Evolutionary conservation across 2,888 invertebrate genomes (phyloP).

Genomic region (Temnothorax unifasciatus): DNA sequence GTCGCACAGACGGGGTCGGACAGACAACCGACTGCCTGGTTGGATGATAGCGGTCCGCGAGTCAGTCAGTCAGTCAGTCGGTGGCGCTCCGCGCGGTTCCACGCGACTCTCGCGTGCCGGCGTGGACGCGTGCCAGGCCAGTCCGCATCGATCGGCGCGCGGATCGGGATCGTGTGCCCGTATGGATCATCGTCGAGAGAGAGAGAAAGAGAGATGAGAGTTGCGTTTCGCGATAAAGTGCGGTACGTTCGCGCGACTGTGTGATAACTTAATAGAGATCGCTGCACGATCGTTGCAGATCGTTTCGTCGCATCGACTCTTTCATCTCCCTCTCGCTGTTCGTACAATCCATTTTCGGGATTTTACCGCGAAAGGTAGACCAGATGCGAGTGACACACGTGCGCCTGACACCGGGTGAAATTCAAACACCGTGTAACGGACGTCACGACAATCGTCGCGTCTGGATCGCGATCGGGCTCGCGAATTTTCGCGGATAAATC

Average conservation of each 20-base stretch:
- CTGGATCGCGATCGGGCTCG: background rate
- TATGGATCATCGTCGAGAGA: background rate
- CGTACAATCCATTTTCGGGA: background rate
- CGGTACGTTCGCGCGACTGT: background rate
- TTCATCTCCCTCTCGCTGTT: background rate
- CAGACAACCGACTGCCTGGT: constrained; percentile 37
- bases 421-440: background rate
- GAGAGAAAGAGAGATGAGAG: background rate
- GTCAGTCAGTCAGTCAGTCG: constrained; percentile 79
- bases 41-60: constrained; percentile 50
- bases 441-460: background rate
- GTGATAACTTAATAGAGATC: background rate
- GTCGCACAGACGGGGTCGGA: constrained; percentile 43
- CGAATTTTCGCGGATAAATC: constrained; percentile 15
- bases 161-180: constrained; percentile 40
- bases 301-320: background rate
- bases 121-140: constrained; percentile 31
- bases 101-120: constrained; percentile 60
- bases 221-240: constrained; percentile 11
- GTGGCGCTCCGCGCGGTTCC: constrained; percentile 78
- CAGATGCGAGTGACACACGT: constrained; percentile 4
- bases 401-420: constrained; percentile 6
- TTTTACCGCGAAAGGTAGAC: constrained; percentile 4
- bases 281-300: background rate
- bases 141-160: constrained; percentile 61